Base-by-base conservation (phyloP, 2,888 invertebrate genomes). In the Gnatocerus cornutus region DNA sequence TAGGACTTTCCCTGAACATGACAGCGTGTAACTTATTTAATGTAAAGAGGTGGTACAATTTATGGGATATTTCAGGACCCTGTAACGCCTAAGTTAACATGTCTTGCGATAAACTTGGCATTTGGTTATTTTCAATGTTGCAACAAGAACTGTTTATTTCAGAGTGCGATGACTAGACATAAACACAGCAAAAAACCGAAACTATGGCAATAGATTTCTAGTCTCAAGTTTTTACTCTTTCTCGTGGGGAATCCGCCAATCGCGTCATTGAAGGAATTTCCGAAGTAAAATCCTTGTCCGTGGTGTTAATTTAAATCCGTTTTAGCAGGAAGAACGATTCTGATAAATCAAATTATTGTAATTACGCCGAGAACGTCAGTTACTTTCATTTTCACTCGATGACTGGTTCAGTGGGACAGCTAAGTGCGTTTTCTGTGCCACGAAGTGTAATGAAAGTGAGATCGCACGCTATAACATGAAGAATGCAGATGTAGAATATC, bases 381-480 rank as follows among this genome's bases (percentile, higher is more conserved):
- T 48, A 68, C 74, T 73, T 74, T 74, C 73, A 65, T 71, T 74
- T 74, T 73, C 73, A 73, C 69, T 68, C 59, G 68, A 65, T 66
- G 71, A 71, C 68, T 72, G 69, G 73, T 72, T 74, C 73, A 74
- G 71, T 74, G 71, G 74, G 74, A 69, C 64, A 58, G 33, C 53
- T 33, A 27, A 10, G 45, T 53, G 68, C 68, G 68, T 68, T 68
- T 56, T 65, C 66, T 72, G 45, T 66, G 56, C 53, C 50, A 64
- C 56, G 16, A 39, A 30, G 55, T 52, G 63, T 63, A 68, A 68
- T 63, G 68, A 63, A 68, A 64, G 68, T 68, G 63, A 68, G 63
- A 68, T 43, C 52, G 59, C 64, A 64, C 64, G 64, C 64, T 55
- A 33, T 55, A 64, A 46, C 59, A 46, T 29, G 30, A 46, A 59